These are phyloP conservation scores for Acromyrmex charruanus DNA, from an alignment of 1,140 invertebrate species.

Conservation along the genomic window DNA sequence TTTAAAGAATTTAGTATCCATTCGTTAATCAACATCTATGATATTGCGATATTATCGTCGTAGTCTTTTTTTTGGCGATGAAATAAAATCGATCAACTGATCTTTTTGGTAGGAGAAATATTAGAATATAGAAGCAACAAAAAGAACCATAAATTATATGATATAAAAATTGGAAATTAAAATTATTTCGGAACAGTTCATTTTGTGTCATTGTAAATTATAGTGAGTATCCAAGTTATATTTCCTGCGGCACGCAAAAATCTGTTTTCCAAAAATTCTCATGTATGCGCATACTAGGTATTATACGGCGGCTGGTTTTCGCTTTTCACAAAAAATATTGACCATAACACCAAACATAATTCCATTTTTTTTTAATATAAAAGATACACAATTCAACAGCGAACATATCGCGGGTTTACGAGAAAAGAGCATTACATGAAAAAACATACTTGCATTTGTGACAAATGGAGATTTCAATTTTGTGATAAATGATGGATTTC, in stretches of 20 bases:
- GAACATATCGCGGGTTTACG: constrained; percentile 16
- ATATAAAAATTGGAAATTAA: neutral
- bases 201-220: neutral
- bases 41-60: neutral
- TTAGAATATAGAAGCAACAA: neutral
- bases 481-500: neutral
- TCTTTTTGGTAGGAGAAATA: neutral
- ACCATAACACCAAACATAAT: constrained; percentile 6
- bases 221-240: neutral
- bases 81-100: neutral
- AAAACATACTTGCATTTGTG: neutral
- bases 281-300: neutral
- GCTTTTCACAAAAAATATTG: neutral
- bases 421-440: constrained; percentile 24
- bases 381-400: neutral
- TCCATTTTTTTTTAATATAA: neutral
- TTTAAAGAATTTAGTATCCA: neutral
- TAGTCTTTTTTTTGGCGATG: neutral
- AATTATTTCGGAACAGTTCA: constrained; percentile 7
- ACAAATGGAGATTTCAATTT: constrained; percentile 1
- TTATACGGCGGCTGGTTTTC: constrained; percentile 5
- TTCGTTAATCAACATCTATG: constrained; percentile 25
- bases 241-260: constrained; percentile 1
- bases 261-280: constrained; percentile 37
- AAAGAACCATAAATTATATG: constrained; percentile 1